Evolutionary conservation across 1,140 invertebrate genomes (phyloP), one percentile per base, ranked within the genome.

Genomic region (Drosophila guanche): DNA sequence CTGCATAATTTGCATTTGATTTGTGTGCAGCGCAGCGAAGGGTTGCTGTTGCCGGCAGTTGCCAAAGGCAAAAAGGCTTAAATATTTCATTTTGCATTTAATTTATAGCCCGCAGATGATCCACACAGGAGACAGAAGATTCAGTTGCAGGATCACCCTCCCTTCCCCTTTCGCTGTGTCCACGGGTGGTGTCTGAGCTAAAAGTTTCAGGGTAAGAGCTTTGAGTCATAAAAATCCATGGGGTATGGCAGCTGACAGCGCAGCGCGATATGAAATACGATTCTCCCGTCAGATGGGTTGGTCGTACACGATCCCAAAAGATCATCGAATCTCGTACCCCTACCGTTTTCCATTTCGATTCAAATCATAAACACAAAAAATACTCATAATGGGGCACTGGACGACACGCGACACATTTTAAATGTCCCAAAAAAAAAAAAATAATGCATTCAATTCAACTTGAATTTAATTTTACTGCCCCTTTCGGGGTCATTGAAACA

Each of bases 1-100:
- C 65, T 71, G 74, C 78, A 86, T 83, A 86, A 86, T 86, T 88
- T 86, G 83, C 83, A 86, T 86, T 83, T 86, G 83, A 86, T 86
- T 86, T 86, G 81, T 86, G 81, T 63, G 68, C 42, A 25, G 3
- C 33, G 33, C 33, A 37, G 10, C 10, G 33, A 37, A 12, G 33
- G 27, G 41, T 41, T 51, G 52, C 4, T 37, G 60, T 62, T 66
- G 60, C 43, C 69, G 59, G 43, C 55, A 25, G 33, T 37, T 4
- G 33, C 33, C 33, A 37, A 37, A 37, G 16, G 7, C 5, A 12
- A 42, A 41, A 41, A 68, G 68, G 69, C 74, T 61, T 56, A 62
- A 80, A 63, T 53, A 60, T 77, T 63, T 67, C 55, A 58, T 62
- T 81, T 77, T 77, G 57, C 79, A 77, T 74, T 83, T 76, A 79